A percentile compares a stretch with the other conserved stretches of the same genome.
Conservation (phyloP, 2,797 vertebrate genomes). For the Megalops cyprinoides region DNA sequence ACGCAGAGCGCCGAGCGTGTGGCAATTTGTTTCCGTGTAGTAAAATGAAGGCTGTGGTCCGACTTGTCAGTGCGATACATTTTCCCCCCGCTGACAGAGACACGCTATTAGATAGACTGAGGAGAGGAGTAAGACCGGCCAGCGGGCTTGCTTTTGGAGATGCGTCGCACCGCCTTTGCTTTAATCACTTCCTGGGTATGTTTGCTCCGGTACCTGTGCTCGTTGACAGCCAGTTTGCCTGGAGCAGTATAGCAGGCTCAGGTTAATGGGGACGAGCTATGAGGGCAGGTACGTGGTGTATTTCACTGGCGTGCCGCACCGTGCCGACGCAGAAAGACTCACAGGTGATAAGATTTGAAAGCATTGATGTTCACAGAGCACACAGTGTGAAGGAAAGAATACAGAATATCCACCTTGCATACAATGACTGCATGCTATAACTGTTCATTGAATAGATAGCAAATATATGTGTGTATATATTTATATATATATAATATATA, state of each 20-base stretch:
- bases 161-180: conserved; percentile 55
- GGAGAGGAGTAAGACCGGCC: conserved; percentile 35
- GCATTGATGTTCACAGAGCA: background rate
- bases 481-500: too few relatives aligned
- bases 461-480: too few relatives aligned
- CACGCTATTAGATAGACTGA: conserved; percentile 57
- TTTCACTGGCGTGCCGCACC: conserved; percentile 37
- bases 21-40: conserved; percentile 59
- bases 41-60: conserved; percentile 54
- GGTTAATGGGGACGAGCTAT: conserved; percentile 61
- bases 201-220: conserved; percentile 40
- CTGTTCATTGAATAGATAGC: background rate
- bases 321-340: conserved; percentile 34
- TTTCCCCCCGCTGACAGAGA: conserved; percentile 38
- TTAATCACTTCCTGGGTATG: conserved; percentile 62
- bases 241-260: conserved; percentile 52
- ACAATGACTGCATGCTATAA: background rate
- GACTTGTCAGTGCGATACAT: conserved; percentile 39
- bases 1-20: conserved; percentile 44
- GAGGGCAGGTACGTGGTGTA: conserved; percentile 45
- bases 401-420: too few relatives aligned
- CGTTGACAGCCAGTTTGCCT: conserved; percentile 54
- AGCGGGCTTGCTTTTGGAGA: conserved; percentile 51
- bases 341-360: conserved; percentile 3
- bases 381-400: background rate